Conservation (phyloP, 2,888 invertebrate species). For the Nephrotoma flavescens region DNA sequence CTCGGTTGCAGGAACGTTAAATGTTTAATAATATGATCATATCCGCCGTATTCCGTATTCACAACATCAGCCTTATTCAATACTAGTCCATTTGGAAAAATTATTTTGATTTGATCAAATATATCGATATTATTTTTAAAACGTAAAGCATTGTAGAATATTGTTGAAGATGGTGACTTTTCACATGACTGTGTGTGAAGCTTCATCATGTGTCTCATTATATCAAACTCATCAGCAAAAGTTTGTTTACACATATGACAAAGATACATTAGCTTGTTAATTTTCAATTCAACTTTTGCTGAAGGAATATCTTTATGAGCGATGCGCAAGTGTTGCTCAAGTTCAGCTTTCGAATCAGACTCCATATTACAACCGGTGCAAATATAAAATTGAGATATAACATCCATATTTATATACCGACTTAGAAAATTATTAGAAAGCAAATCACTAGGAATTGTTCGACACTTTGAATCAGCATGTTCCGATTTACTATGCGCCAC, state of each 20-base stretch:
- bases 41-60: constrained; percentile 15
- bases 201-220: not conserved
- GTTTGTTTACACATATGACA: not conserved
- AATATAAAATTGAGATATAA: not conserved
- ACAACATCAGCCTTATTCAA: constrained; percentile 20
- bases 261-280: not conserved
- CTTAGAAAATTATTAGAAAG: not conserved
- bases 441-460: not conserved
- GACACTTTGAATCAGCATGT: not conserved
- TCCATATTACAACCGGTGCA: not conserved
- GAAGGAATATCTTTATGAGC: not conserved
- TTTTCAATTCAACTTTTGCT: not conserved
- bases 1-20: not conserved
- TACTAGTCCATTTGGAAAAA: constrained; percentile 24
- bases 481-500: not conserved
- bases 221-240: not conserved
- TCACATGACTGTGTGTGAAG: not conserved
- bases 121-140: not conserved
- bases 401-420: not conserved
- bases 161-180: not conserved
- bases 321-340: not conserved
- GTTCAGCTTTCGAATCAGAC: not conserved
- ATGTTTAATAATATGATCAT: constrained; percentile 11
- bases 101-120: constrained; percentile 16
- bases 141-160: not conserved